Evolutionary conservation across 2,888 invertebrate species (phyloP), one percentile per base, ranked within the genome.

Genomic region (Dinocampus coccinellae): DNA sequence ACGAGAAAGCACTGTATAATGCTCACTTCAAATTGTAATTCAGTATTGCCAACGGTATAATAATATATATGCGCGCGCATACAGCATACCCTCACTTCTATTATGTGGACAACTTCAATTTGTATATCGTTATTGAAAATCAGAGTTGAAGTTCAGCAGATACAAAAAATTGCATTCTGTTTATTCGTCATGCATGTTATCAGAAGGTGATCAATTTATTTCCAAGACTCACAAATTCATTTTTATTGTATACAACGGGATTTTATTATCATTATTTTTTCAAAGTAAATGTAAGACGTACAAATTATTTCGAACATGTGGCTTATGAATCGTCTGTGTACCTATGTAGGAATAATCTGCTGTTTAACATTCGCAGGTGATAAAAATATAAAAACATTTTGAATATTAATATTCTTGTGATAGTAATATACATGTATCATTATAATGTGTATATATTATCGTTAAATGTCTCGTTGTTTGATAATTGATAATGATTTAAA

Each of bases 361-460:
- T 66, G 57, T 66, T 24, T 57, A 57, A 57, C 39, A 57, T 39
- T 36, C 16, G 57, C 55, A 66, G 57, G 66, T 66, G 24, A 66
- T 10, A 29, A 10, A 29, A 7, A 36, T 47, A 4, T 16, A 16
- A 63, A 29, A 29, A 63, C 16, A 11, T 47, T 52, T 16, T 3
- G 13, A 34, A 55, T 20, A 16, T 65, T 10, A 52, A 11, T 57
- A 57, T 29, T 11, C 24, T n/a, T 24, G n/a, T 57, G 13, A 57
- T 1, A 26, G n/a, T 6, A 0, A 11, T 13, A 1, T 24, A 26
- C 11, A 7, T 29, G 29, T 24, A 9, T 57, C 57, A 26, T 29
- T 29, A 2, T 26, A 13, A n/a, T 57, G 26, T 24, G 7, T 10
- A 13, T 57, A 57, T 13, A 26, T n/a, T 13, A 57, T 57, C 26